Conservation (phyloP, 2,113 vertebrate genomes). For the Colistium nudipinnis region DNA sequence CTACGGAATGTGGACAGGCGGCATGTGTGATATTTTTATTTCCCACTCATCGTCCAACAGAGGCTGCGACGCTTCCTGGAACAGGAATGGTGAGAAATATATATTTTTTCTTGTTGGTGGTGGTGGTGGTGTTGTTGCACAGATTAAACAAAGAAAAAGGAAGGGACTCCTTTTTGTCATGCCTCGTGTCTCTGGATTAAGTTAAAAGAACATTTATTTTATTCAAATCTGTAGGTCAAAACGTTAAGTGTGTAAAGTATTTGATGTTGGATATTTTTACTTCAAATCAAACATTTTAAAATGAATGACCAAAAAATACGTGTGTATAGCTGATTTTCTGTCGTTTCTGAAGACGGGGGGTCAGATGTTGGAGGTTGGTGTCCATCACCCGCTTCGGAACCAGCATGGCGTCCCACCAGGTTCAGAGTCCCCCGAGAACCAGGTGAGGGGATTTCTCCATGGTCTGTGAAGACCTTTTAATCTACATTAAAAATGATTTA, state of each 20-base stretch:
- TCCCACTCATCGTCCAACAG: conserved; percentile 42
- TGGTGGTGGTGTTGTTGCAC: no score
- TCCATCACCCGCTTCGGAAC: conserved; percentile 1
- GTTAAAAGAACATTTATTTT: no score
- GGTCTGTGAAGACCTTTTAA: not conserved
- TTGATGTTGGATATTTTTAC: no score
- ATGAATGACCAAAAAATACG: not conserved
- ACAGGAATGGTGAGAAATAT: conserved; percentile 41
- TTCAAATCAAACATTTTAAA: not conserved
- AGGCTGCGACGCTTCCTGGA: not conserved
- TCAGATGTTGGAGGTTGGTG: conserved; percentile 15
- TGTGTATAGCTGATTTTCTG: not conserved
- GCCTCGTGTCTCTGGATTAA: no score
- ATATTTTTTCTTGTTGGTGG: not conserved
- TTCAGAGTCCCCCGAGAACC: conserved; percentile 20
- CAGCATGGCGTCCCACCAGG: conserved; percentile 1
- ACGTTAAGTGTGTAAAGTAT: no score
- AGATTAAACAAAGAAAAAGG: no score
- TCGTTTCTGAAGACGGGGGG: conserved; percentile 22
- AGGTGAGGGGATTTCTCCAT: conserved; percentile 51
- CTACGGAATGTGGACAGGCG: not conserved
- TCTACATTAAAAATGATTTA: not conserved
- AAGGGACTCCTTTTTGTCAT: no score
- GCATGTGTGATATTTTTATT: conserved; percentile 15
- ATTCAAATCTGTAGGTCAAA: no score